A percentile compares a stretch with the other conserved stretches of the same genome.
Conservation (phyloP, 2,888 invertebrate genomes). For the Meiosimyza platycephala region DNA sequence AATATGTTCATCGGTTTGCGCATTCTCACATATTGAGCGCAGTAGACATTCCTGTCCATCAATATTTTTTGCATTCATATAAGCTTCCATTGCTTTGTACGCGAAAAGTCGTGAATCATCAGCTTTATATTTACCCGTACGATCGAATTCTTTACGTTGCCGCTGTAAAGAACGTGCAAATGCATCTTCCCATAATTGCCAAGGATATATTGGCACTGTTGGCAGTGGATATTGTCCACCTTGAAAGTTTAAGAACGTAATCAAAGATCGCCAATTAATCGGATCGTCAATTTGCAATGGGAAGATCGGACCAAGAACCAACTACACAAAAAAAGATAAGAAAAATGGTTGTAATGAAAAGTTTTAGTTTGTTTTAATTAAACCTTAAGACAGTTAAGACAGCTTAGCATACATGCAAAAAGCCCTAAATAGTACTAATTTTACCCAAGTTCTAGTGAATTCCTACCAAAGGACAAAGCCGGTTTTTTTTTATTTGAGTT, state of each 20-base stretch:
- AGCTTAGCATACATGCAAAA: background rate
- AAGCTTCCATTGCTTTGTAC: constrained; percentile 52
- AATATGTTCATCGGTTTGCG: constrained; percentile 55
- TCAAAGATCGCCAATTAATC: constrained; percentile 57
- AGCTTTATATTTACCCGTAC: constrained; percentile 46
- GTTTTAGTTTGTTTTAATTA: background rate
- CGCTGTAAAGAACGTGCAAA: constrained; percentile 53
- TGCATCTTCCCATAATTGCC: constrained; percentile 62
- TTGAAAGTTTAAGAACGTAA: constrained; percentile 54
- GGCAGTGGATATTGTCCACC: constrained; percentile 59
- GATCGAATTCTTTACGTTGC: constrained; percentile 41
- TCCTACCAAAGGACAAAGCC: too few relatives aligned
- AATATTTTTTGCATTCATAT: constrained; percentile 40
- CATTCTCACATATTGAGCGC: constrained; percentile 63
- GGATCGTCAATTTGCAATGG: constrained; percentile 55
- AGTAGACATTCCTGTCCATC: constrained; percentile 53
- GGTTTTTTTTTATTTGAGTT: too few relatives aligned
- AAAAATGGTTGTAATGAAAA: background rate
- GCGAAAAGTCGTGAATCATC: constrained; percentile 60
- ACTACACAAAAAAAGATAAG: constrained; percentile 39
- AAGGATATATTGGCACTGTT: constrained; percentile 55
- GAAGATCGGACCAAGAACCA: constrained; percentile 54
- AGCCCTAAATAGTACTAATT: background rate
- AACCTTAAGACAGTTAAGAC: background rate
- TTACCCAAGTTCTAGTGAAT: too few relatives aligned